These are phyloP conservation scores for Tenrec ecaudatus DNA, from an alignment of 2,113 vertebrate species.

Conservation along the genomic window DNA sequence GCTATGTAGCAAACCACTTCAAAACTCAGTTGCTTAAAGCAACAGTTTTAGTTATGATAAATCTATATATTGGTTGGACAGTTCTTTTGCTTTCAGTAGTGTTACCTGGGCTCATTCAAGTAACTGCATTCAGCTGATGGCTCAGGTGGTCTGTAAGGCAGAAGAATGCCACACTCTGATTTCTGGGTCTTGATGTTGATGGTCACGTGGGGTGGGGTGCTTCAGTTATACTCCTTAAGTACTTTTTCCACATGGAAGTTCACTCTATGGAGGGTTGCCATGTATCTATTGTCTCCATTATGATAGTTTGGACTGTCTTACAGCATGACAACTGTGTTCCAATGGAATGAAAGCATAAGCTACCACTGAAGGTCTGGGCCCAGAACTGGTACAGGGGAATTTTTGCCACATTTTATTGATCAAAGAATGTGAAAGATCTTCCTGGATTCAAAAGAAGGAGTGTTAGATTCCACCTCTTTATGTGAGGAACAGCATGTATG, in stretches of 20 bases:
- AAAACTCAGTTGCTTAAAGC: slow-evolving; percentile 36
- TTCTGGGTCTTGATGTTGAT: slow-evolving; percentile 10
- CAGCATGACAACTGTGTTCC: too few relatives aligned
- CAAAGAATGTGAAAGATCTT: slow-evolving; percentile 30
- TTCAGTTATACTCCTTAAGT: not conserved
- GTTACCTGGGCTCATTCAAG: not conserved
- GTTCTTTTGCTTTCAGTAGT: not conserved
- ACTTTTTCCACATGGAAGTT: too few relatives aligned
- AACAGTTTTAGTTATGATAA: slow-evolving; percentile 33
- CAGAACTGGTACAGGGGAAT: not conserved
- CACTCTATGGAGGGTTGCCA: too few relatives aligned
- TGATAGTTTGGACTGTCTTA: too few relatives aligned
- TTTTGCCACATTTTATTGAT: slow-evolving; percentile 21
- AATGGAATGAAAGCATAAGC: too few relatives aligned
- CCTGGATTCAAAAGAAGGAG: not conserved
- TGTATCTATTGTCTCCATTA: too few relatives aligned
- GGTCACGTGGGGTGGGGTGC: not conserved
- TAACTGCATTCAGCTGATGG: not conserved
- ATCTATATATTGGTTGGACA: not conserved
- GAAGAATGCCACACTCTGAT: not conserved
- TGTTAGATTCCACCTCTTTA: not conserved
- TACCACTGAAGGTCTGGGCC: too few relatives aligned
- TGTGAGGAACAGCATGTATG: slow-evolving; percentile 19
- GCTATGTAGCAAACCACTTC: slow-evolving; percentile 22
- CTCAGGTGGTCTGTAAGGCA: not conserved